Evolutionary conservation across 2,113 vertebrate species (phyloP).

Genomic region (Percopsis transmontana): DNA sequence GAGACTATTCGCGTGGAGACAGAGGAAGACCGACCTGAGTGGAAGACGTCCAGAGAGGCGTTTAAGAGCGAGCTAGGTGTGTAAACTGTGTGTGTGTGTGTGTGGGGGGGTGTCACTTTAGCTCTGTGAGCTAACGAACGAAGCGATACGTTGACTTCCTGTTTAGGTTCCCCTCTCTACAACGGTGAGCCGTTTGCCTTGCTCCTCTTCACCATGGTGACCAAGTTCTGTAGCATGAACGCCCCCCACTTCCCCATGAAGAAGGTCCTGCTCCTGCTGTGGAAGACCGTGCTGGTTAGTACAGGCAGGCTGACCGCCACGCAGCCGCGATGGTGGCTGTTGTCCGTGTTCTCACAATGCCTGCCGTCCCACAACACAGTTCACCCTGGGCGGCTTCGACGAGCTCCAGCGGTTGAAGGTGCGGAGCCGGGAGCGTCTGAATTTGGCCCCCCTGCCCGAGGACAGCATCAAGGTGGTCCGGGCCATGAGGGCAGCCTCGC

Average conservation of each 20-base stretch:
- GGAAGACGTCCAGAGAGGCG: conserved; percentile 84
- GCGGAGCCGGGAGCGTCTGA: conserved; percentile 78
- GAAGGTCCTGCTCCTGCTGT: conserved; percentile 94
- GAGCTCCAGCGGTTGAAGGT: conserved; percentile 89
- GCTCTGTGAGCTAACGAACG: too few species aligned
- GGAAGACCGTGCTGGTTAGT: conserved; percentile 94
- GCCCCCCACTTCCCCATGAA: conserved; percentile 98
- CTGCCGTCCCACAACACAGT: conserved; percentile 69
- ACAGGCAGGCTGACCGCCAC: neutral
- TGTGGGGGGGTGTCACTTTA: neutral
- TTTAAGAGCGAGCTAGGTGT: conserved; percentile 90
- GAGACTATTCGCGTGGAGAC: conserved; percentile 87
- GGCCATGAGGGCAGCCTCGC: conserved; percentile 90
- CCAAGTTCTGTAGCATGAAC: conserved; percentile 96
- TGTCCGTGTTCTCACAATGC: conserved; percentile 14
- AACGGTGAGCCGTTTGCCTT: conserved; percentile 90
- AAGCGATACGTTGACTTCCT: neutral
- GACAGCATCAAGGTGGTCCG: conserved; percentile 95
- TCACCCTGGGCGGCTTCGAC: conserved; percentile 94
- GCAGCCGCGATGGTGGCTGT: neutral
- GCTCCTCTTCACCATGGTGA: conserved; percentile 95
- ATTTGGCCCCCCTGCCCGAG: conserved; percentile 85
- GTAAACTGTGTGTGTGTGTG: conserved; percentile 26
- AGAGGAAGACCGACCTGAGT: conserved; percentile 82
- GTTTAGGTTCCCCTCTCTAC: conserved; percentile 85